phyloP scores from a whole-genome alignment of 1,140 invertebrate species.

The Pomacea maculata region DNA sequence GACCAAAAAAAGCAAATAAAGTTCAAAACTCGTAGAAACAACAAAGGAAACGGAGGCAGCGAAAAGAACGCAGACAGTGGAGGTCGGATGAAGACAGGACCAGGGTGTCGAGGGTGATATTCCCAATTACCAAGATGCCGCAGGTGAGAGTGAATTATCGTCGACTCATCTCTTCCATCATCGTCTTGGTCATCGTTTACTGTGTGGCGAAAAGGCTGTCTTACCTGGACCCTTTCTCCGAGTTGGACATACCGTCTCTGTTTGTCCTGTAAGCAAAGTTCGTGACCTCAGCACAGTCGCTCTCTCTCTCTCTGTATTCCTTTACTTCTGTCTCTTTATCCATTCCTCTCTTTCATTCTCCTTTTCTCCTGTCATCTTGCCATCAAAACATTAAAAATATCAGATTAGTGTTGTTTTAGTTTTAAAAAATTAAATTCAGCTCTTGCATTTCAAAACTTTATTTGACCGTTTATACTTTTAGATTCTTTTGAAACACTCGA shows the following conservation, averaged over 20 bases:
- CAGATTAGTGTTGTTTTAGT: too few relatives aligned
- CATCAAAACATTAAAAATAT: too few relatives aligned
- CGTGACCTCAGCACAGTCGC: neutral
- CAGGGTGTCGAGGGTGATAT: too few relatives aligned
- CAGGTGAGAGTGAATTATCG: neutral
- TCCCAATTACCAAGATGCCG: neutral
- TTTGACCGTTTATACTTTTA: too few relatives aligned
- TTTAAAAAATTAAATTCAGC: too few relatives aligned
- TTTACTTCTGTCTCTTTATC: neutral
- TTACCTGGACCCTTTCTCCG: neutral
- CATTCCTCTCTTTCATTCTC: constrained; percentile 5
- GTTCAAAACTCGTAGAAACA: neutral
- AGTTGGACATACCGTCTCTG: neutral
- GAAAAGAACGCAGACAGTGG: neutral
- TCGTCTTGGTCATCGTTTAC: neutral
- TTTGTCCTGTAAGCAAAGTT: too few relatives aligned
- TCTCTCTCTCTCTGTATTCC: neutral
- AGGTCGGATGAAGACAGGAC: neutral
- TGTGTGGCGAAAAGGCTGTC: neutral
- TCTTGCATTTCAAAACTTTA: too few relatives aligned
- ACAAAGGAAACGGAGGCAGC: neutral
- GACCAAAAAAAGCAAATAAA: neutral
- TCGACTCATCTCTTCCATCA: neutral
- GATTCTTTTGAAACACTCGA: too few relatives aligned
- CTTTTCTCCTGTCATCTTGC: neutral